Conservation (phyloP, 2,797 vertebrate genomes). For the Gorsachius magnificus region DNA sequence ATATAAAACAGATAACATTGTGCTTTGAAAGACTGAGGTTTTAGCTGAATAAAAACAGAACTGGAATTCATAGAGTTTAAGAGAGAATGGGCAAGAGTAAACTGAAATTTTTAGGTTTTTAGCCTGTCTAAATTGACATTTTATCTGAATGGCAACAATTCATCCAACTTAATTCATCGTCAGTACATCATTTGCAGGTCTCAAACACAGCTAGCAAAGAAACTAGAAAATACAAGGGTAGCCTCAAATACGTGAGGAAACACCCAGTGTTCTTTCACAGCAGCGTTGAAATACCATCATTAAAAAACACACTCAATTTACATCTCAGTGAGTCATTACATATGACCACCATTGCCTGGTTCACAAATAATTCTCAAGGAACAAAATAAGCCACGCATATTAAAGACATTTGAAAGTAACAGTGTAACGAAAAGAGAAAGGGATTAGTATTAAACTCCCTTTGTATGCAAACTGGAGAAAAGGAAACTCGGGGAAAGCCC, state of each 20-base stretch:
- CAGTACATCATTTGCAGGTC: background rate
- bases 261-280: background rate
- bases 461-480: conserved; percentile 34
- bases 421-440: conserved; percentile 5
- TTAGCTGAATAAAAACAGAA: background rate
- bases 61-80: background rate
- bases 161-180: background rate
- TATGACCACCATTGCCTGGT: background rate
- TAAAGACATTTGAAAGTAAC: background rate
- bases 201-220: background rate
- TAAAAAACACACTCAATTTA: conserved; percentile 24
- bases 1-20: background rate
- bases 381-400: background rate
- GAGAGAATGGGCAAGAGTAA: background rate
- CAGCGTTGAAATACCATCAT: conserved; percentile 50
- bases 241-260: background rate
- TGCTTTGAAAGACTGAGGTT: background rate
- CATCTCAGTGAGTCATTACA: background rate
- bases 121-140: background rate
- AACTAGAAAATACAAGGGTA: background rate
- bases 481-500: conserved; percentile 49
- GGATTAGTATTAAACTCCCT: background rate
- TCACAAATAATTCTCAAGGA: conserved; percentile 35
- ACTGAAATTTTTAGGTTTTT: background rate
- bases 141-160: background rate